Evolutionary conservation across 2,113 vertebrate genomes (phyloP), one percentile per base, ranked within the genome.

Genomic region (Vidua chalybeata): DNA sequence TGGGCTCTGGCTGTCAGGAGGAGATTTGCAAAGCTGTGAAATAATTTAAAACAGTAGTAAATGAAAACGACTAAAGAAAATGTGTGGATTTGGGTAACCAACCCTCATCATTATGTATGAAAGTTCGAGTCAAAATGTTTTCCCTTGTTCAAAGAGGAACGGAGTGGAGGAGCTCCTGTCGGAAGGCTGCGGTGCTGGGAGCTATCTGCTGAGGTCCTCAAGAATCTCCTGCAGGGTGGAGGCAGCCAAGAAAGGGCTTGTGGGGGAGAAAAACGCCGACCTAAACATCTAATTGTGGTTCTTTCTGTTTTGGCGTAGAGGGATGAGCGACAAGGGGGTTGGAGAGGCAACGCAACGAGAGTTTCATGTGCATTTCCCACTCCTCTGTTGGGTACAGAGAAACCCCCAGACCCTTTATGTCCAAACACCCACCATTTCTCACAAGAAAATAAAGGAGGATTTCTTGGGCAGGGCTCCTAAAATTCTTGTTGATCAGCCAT

Each of bases 1-100:
- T 64, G 78, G 94, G 92, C 94, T 96, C 91, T 6, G 88, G 94
- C 97, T 98, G 97, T 97, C 97, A 98, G 92, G 85, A 92, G 73
- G 90, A 97, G 96, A 97, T 98, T 96, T 98, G 95, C 94, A 95
- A 97, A 88, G 94, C 95, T 97, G 96, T 90, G 97, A 97, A 98
- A 97, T 95, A 95, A 97, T 97, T 98, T 97, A 93, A 93, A 97
- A 75, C 91, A 95, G 96, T 95, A 97, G 96, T 95, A 97, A 98
- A 98, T 94, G 97, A 94, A 98, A 97, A 82, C 1, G 58, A 96
- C 92, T 62, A 64, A 92, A 94, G 96, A 82, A 97, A 97, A 95
- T 83, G 95, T 79, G 95, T 85, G 94, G 96, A 92, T 97, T 97
- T 97, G 91, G 91, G 97, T 96, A 97, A 97, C 96, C 96, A 97